Percentiles rank a stretch among this genome's conserved stretches.
Conservation (phyloP, 2,888 invertebrate species). For the Callinectes sapidus region DNA sequence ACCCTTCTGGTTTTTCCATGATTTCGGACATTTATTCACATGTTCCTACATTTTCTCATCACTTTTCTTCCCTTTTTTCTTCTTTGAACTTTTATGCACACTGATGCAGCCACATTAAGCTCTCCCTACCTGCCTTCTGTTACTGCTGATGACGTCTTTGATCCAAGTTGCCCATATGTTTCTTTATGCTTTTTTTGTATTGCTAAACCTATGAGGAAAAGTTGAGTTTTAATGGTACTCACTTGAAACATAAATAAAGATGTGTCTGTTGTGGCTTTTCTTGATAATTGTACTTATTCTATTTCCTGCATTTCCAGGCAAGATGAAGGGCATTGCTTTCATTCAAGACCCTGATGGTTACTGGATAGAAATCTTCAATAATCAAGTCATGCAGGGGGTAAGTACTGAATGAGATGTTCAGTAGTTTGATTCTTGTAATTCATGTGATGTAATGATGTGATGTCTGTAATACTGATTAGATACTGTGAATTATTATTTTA, state of each 20-base stretch:
- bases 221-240: no score
- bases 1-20: no score
- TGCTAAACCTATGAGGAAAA: no score
- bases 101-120: no score
- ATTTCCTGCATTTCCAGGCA: conserved; percentile 79
- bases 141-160: no score
- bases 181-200: no score
- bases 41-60: no score
- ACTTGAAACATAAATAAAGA: neutral
- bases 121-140: no score
- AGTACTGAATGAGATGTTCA: neutral
- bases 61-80: no score
- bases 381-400: conserved; percentile 74
- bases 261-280: neutral
- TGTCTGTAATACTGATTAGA: neutral
- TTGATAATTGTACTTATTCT: neutral
- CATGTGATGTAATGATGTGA: neutral
- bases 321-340: conserved; percentile 95
- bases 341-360: conserved; percentile 97
- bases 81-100: no score
- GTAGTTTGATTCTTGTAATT: neutral
- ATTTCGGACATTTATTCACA: no score
- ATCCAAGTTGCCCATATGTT: no score
- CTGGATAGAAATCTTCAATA: conserved; percentile 92
- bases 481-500: neutral